Base-by-base conservation (phyloP, 2,113 vertebrate species). In the Eclectus roratus region DNA sequence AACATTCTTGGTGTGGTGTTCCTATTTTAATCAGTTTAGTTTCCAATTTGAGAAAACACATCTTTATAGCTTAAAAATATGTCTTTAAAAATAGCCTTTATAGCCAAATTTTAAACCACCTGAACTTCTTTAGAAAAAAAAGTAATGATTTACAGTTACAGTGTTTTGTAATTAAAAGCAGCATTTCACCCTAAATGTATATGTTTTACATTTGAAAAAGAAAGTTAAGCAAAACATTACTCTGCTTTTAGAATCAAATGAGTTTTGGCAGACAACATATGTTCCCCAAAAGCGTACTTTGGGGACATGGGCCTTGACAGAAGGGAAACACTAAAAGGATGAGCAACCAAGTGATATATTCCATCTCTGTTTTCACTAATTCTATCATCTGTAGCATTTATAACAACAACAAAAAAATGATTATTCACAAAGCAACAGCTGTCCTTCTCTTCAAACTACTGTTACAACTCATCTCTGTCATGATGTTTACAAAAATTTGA, bases 241-340 rank as follows among this genome's bases (percentile, higher is more conserved):
- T 90, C 31, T 60, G n/a, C 53, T 76, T 72, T 80, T 46, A 77
- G 66, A 85, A 80, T 89, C 58, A 77, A 82, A 88, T 74, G 18
- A 60, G 61, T 85, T 95, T 86, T 95, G 90, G 69, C 92, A 96
- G 93, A 61, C 10, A 78, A 81, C 88, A 90, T 85, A 92, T 81
- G 90, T 83, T 95, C 33, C 72, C 47, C 71, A 74, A 83, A 79
- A 91, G 55, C 27, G 0, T 63, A 64, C 82, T 94, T 83, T 74
- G 33, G 87, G 79, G 85, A 94, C 76, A 74, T 50, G 41, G 76
- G 64, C 27, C 69, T 88, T 93, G 72, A 71, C 82, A 94, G 88
- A 88, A 80, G 21, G 70, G 39, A 88, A 88, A 18, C 4, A 55
- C 50, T 83, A 35, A 88, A 91, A 83, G 39, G 69, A 90, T 93